Conservation (phyloP, 1,140 invertebrate genomes). For the Aleiodes sp. region DNA sequence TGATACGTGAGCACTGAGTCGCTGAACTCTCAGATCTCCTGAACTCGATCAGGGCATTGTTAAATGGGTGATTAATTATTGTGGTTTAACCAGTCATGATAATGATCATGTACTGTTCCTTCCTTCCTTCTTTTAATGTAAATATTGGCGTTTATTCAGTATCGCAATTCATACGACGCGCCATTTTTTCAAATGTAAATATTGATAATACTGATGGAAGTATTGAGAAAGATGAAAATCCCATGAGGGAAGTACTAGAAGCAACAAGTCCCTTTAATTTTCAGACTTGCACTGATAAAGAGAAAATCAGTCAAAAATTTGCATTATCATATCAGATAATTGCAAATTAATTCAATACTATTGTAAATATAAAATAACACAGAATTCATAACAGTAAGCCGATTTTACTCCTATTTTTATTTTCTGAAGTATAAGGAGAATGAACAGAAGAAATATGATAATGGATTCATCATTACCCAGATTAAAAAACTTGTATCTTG, state of each 20-base stretch:
- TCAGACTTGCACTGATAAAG: background rate
- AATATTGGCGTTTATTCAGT: background rate
- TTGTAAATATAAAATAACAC: background rate
- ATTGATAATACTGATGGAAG: background rate
- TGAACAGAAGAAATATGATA: too few relatives aligned
- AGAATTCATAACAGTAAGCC: too few relatives aligned
- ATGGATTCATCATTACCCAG: too few relatives aligned
- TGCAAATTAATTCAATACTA: background rate
- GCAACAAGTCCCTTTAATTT: background rate
- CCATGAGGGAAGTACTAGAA: conserved; percentile 8
- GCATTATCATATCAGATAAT: background rate
- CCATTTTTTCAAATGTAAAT: background rate
- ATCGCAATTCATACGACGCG: background rate
- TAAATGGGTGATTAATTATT: background rate
- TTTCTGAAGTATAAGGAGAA: too few relatives aligned
- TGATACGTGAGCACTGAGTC: conserved; percentile 50
- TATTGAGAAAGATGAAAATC: background rate
- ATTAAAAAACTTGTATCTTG: too few relatives aligned
- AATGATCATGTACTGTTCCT: background rate
- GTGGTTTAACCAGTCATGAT: background rate
- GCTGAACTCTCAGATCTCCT: background rate
- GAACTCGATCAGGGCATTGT: background rate
- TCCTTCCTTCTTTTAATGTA: background rate
- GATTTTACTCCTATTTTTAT: too few relatives aligned
- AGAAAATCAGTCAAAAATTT: background rate